These are phyloP conservation scores for Lochmaea capreae DNA, from an alignment of 2,888 invertebrate genomes.

Conservation along the genomic window DNA sequence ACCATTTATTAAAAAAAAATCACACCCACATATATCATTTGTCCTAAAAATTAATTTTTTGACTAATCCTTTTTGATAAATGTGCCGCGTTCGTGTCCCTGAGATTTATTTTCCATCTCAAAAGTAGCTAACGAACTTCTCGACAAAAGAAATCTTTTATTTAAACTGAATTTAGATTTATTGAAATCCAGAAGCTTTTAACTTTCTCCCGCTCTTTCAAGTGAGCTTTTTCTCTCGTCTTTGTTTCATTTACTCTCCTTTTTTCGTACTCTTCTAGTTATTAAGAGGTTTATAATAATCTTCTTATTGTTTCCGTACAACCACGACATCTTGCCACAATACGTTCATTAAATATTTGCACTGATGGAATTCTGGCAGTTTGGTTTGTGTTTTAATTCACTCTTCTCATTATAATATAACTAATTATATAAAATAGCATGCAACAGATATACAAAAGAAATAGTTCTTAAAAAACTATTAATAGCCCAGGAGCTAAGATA, in stretches of 20 bases:
- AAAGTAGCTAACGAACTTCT: slow-evolving; percentile 30
- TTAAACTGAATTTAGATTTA: slow-evolving; percentile 36
- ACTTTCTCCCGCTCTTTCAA: slow-evolving; percentile 26
- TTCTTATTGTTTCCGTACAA: slow-evolving; percentile 27
- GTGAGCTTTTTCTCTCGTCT: slow-evolving; percentile 29
- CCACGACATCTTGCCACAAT: slow-evolving; percentile 21
- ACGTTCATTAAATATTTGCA: slow-evolving; percentile 32
- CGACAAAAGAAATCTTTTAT: slow-evolving; percentile 32
- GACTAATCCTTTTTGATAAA: slow-evolving; percentile 22
- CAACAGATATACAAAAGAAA: too few species aligned
- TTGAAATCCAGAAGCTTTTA: slow-evolving; percentile 35
- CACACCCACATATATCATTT: background rate
- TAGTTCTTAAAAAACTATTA: too few species aligned
- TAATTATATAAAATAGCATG: too few species aligned
- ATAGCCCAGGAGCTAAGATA: too few species aligned
- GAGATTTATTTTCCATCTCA: slow-evolving; percentile 20
- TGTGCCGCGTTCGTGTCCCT: slow-evolving; percentile 5
- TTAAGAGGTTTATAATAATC: slow-evolving; percentile 37
- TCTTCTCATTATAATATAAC: background rate
- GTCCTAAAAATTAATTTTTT: slow-evolving; percentile 9
- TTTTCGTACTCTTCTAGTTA: slow-evolving; percentile 19
- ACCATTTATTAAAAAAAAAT: background rate
- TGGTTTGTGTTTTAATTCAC: background rate
- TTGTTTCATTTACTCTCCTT: slow-evolving; percentile 3
- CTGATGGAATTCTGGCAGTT: background rate